Base-by-base conservation (phyloP, 1,140 invertebrate genomes). In the Drosophila ambigua region DNA sequence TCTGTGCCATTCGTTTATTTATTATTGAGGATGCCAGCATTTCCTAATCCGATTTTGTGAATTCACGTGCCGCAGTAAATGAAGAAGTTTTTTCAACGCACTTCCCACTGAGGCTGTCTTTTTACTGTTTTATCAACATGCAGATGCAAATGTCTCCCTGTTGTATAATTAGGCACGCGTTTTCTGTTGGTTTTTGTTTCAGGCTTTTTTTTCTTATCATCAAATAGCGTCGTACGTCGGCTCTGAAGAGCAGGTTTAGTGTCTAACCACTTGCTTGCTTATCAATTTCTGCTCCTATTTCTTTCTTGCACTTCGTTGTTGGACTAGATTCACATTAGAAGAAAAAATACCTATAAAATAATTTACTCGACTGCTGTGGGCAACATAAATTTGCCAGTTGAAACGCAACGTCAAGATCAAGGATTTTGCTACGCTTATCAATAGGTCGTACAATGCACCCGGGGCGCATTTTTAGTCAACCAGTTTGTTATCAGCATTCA, bases 401-500 rank as follows among this genome's bases (percentile, higher is more conserved):
- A 77, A 87, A 88, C 69, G 83, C 83, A 88, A 66, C 71, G 59
- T 72, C 83, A 87, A 87, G 83, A 88, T 87, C 82, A 87, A 87
- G 82, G 82, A 82, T 60, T 87, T 88, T 67, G 20, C 43, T 13
- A 15, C n/a, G 65, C 65, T 87, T 87, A 87, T 87, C 82, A 53
- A 11, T 20, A 44, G 74, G 74, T 87, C 83, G 82, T 72, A 61
- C 82, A 82, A 88, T 87, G 82, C 82, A 87, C 82, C 82, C 82
- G 66, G 79, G 64, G 74, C 83, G 66, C 83, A 88, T 88, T 87
- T 60, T 75, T 88, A 88, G 78, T 87, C 82, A 87, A 87, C 83
- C 71, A 87, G 82, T 87, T 85, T 64, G 62, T 88, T 87, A 87
- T 87, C 82, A 87, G 57, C 52, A 48, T 15, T 16, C 43, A 55